Conservation (phyloP, 2,113 vertebrate species). For the Holacanthus passer region DNA sequence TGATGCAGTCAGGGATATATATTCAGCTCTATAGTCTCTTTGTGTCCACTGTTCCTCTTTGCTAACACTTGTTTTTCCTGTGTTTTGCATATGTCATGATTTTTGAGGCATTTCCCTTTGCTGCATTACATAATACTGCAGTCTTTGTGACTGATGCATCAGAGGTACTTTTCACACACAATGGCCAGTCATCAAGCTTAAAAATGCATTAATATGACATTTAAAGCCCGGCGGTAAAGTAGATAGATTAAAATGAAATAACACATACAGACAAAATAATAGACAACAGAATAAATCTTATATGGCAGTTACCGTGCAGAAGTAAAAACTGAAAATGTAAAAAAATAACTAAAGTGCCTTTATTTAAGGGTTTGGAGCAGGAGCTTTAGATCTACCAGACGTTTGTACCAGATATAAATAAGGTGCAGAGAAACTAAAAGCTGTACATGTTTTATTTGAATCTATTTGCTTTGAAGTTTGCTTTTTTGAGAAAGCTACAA, state of each 20-base stretch:
- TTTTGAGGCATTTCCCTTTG: constrained; percentile 18
- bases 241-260: not conserved
- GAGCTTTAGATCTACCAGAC: not conserved
- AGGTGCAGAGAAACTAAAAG: not conserved
- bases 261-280: not conserved
- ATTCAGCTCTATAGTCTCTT: not conserved
- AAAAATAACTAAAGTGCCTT: not conserved
- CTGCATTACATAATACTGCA: not conserved
- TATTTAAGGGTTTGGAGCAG: not conserved
- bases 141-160: constrained; percentile 9
- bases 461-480: not conserved
- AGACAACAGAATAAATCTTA: not conserved
- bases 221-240: not conserved
- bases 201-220: not conserved
- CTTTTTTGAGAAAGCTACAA: not conserved
- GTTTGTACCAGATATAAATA: not conserved
- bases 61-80: not conserved
- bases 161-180: not conserved
- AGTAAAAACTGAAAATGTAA: not conserved
- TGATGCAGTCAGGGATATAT: not conserved
- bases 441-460: not conserved
- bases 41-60: constrained; percentile 36
- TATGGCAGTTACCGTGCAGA: not conserved
- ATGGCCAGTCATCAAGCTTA: not conserved
- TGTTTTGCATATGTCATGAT: constrained; percentile 4